Evolutionary conservation across 2,797 vertebrate genomes (phyloP).

Genomic region (Cyprinella venusta): DNA sequence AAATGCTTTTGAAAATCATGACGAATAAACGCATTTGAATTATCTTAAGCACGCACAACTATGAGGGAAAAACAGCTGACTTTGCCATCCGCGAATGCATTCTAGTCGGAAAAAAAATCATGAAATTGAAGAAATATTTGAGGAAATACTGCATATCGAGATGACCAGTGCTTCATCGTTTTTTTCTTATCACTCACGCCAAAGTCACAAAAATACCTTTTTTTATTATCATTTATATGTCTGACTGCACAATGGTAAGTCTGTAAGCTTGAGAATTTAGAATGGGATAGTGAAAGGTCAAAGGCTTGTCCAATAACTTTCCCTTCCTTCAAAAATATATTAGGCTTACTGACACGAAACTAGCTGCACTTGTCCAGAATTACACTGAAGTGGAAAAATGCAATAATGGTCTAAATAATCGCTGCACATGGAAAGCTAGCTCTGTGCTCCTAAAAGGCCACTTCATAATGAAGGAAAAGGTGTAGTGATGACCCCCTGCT

Average conservation of each 20-base stretch:
- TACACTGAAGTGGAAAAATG: conserved; percentile 58
- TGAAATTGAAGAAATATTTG: conserved; percentile 3
- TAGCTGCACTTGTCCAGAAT: conserved; percentile 42
- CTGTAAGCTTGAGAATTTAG: not conserved
- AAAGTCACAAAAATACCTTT: not conserved
- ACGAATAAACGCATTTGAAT: conserved; percentile 23
- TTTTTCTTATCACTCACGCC: not conserved
- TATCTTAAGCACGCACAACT: conserved; percentile 2
- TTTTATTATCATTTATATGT: conserved; percentile 7
- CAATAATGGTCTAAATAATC: conserved; percentile 58
- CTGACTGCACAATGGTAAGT: conserved; percentile 16
- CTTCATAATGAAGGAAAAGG: conserved; percentile 48
- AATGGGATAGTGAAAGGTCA: conserved; percentile 26
- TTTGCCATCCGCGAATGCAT: not conserved
- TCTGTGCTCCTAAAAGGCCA: conserved; percentile 49
- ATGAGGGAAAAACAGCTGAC: conserved; percentile 1
- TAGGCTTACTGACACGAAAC: conserved; percentile 45
- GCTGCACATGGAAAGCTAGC: conserved; percentile 48
- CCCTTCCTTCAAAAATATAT: conserved; percentile 33
- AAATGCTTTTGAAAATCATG: conserved; percentile 10
- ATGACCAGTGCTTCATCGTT: not conserved
- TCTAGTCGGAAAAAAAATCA: not conserved
- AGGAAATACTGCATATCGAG: conserved; percentile 1
- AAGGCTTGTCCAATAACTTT: conserved; percentile 38
- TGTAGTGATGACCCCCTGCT: conserved; percentile 24